A percentile compares a stretch with the other conserved stretches of the same genome.
Conservation (phyloP, 2,888 invertebrate species). For the Tiphia femorata region DNA sequence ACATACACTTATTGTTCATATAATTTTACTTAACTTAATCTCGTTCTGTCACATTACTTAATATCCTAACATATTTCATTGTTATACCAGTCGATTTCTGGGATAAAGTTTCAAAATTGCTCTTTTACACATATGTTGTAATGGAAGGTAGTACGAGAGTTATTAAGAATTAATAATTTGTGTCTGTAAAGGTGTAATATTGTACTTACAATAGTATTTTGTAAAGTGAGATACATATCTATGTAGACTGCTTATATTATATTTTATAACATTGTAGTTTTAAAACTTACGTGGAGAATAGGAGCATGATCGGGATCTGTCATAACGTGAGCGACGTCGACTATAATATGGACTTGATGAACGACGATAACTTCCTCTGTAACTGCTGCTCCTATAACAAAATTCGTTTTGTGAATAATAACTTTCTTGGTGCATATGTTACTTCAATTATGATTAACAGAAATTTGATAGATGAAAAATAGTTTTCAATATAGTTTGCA, state of each 20-base stretch:
- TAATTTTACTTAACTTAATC: too few relatives aligned
- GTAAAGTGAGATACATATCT: constrained; percentile 50
- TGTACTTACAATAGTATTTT: too few relatives aligned
- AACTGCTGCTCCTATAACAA: constrained; percentile 67
- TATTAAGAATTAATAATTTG: too few relatives aligned
- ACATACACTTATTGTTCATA: too few relatives aligned
- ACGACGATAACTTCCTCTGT: constrained; percentile 73
- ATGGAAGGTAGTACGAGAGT: too few relatives aligned
- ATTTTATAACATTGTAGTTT: constrained; percentile 23
- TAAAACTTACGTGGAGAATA: constrained; percentile 84
- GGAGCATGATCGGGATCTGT: constrained; percentile 81
- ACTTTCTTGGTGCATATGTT: too few relatives aligned
- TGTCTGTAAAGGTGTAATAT: neutral
- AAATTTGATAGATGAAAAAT: neutral
- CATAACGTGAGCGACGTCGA: constrained; percentile 76
- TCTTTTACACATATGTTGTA: too few relatives aligned
- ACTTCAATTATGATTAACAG: too few relatives aligned
- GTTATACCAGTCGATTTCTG: too few relatives aligned
- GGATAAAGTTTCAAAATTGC: too few relatives aligned
- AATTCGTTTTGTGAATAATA: neutral
- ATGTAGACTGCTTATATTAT: constrained; percentile 57
- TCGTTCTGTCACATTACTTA: too few relatives aligned
- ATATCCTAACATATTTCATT: too few relatives aligned
- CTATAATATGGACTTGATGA: constrained; percentile 83
- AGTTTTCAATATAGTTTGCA: neutral